Percentiles rank a stretch among this genome's conserved stretches.
Conservation (phyloP, 2,113 vertebrate species). For the Eulemur rufifrons region DNA sequence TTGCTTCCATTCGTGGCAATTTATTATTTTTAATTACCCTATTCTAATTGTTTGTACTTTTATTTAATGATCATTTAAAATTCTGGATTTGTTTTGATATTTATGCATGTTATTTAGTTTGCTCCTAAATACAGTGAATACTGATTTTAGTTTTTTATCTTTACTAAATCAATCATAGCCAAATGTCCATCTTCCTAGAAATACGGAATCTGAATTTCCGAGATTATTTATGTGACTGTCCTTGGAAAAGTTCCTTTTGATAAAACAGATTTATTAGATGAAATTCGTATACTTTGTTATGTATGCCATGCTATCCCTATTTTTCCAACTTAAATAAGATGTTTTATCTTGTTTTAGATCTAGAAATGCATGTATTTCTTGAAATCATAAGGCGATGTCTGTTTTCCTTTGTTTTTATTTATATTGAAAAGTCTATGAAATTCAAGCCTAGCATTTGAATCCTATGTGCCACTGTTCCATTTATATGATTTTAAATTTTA, state of each 20-base stretch:
- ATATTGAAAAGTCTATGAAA: neutral
- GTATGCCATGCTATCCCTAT: neutral
- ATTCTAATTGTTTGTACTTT: neutral
- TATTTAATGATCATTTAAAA: conserved; percentile 32
- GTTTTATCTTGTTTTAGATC: neutral
- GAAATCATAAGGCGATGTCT: neutral
- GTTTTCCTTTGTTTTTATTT: neutral
- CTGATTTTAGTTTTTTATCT: conserved; percentile 15
- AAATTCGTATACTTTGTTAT: neutral
- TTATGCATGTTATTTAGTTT: conserved; percentile 45
- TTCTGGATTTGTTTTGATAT: conserved; percentile 21
- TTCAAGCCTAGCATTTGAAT: conserved; percentile 11
- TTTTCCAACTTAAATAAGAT: neutral
- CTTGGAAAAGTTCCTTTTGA: conserved; percentile 15
- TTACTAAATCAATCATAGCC: neutral
- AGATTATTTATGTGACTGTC: neutral
- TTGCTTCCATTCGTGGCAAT: conserved; percentile 38
- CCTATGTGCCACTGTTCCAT: neutral
- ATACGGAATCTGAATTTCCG: neutral
- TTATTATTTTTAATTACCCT: conserved; percentile 42
- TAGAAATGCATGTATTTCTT: neutral
- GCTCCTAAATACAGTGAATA: conserved; percentile 18
- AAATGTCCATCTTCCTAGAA: neutral
- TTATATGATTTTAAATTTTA: conserved; percentile 18
- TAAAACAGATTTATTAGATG: neutral